A percentile compares a stretch with the other conserved stretches of the same genome.
Evolutionary conservation across 2,888 invertebrate genomes (phyloP).

Genomic region (Cyclophora albipunctata): DNA sequence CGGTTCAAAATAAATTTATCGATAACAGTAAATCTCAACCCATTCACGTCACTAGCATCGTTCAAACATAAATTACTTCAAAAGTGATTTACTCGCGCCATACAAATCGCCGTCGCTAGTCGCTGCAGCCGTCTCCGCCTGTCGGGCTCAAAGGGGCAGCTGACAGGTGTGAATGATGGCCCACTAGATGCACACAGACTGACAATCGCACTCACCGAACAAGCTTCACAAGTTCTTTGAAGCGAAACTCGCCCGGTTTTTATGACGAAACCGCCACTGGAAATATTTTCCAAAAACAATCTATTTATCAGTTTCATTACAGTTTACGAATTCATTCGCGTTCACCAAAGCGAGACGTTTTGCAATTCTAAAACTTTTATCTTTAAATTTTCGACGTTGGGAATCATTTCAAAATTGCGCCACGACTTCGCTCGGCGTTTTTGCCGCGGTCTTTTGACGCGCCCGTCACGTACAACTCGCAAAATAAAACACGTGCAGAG

Average conservation of each 20-base stretch:
- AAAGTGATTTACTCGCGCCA: constrained; percentile 67
- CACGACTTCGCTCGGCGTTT: constrained; percentile 32
- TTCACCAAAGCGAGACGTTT: constrained; percentile 13
- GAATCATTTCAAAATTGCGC: constrained; percentile 32
- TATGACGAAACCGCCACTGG: constrained; percentile 31
- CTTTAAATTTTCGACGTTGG: constrained; percentile 25
- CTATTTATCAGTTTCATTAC: constrained; percentile 9
- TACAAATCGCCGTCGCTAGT: constrained; percentile 62
- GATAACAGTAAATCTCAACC: constrained; percentile 10
- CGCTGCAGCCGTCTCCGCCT: constrained; percentile 52
- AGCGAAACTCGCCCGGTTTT: constrained; percentile 49
- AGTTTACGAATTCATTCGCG: neutral
- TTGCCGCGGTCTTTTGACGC: constrained; percentile 45
- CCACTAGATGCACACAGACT: constrained; percentile 46
- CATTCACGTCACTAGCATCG: constrained; percentile 43
- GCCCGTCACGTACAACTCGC: constrained; percentile 62
- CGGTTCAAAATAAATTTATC: constrained; percentile 10
- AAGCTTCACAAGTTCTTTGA: constrained; percentile 44
- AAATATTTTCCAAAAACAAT: constrained; percentile 24
- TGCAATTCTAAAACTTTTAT: constrained; percentile 25
- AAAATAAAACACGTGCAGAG: constrained; percentile 68
- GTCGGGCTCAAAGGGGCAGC: constrained; percentile 47
- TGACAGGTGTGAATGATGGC: constrained; percentile 60
- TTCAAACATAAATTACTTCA: constrained; percentile 65
- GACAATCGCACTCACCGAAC: constrained; percentile 51